Base-by-base conservation (phyloP, 1,140 invertebrate genomes). In the Diabrotica virgifera region DNA sequence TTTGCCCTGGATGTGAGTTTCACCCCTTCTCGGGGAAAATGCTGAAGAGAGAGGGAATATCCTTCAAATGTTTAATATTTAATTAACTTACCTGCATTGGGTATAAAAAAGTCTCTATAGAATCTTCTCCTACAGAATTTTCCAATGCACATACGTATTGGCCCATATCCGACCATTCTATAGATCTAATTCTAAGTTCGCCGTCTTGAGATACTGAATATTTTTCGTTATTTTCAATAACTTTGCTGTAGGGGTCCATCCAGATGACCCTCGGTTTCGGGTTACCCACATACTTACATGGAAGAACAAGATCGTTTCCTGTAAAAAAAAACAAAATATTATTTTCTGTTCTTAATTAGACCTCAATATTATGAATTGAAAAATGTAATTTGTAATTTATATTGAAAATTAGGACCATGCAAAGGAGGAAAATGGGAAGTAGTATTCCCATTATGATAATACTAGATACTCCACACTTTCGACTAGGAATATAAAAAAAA, bases 111-210 rank as follows among this genome's bases (percentile, higher is more conserved):
- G 90, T 90, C 14, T 83, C 80, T 2, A 81, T 81, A 5, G 80
- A 78, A 69, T 90, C 89, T 56, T 85, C 82, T 8, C 89, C 89
- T 37, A 83, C 79, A 2, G 78, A 70, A 76, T 92, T 93, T 64
- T 85, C 82, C 5, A 88, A 90, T 1, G 86, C 80, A 73, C 92
- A 95, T 5, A 82, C 86, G 80, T 88, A 95, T 8, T 80, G 81
- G 36, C 91, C 92, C 91, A 94, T 94, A 74, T 94, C 90, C 10
- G 81, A 78, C 89, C 90, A 95, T 12, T 79, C 80, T 11, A 94
- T 76, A 36, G 84, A 81, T 6, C 80, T 78, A 63, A 95, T 91
- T 4, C 90, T 70, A 5, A 95, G 80, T 71, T 90, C 89, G 0
- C 93, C 93, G 71, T 85, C 87, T 11, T 83, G 79, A 60, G 89